Evolutionary conservation across 2,797 vertebrate species (phyloP), one percentile per base, ranked within the genome.

Genomic region (Hafferia zeledoni): DNA sequence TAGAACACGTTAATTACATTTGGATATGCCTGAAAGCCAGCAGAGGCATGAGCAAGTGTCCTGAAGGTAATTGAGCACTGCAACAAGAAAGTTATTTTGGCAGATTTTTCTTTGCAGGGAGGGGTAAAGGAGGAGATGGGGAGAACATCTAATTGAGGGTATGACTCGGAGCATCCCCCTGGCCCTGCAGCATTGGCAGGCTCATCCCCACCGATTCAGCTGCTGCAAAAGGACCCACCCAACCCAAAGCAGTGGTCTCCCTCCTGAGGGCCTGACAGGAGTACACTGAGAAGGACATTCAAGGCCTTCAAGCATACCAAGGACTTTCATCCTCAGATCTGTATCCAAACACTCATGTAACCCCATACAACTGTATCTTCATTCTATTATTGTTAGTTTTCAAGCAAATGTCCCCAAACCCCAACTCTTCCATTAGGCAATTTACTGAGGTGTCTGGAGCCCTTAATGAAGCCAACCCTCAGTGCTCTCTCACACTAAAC

Each of bases 1-100:
- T 95, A 96, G 84, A 94, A 60, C 52, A 25, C 57, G 83, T 96
- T 96, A 96, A 95, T 97, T 97, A 96, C 80, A 90, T 92, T 92
- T 91, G 82, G 93, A 90, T 95, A 47, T 30, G 50, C 65, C 79
- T 93, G 84, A 70, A 76, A 92, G 75, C 65, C 75, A 53, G 39
- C 76, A 84, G 83, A 86, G 83, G 65, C 88, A 61, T 0, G 35
- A 92, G 76, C 24, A 44, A 70, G 47, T 55, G 49, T 61, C 90
- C 90, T 93, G 74, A 53, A 76, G 75, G 76, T 59, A 80, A 52
- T 0, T 3, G 39, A 80, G 55, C 8, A 7, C 43, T 41, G 30
- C 63, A 78, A 63, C 22, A 39, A 39, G 15, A 22, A 72, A 88
- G 56, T 27, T 56, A 8, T 47, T 90, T 35, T 20, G 56, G n/a